Conservation (phyloP, 1,140 invertebrate species). For the Anagrus nilaparvatae region DNA sequence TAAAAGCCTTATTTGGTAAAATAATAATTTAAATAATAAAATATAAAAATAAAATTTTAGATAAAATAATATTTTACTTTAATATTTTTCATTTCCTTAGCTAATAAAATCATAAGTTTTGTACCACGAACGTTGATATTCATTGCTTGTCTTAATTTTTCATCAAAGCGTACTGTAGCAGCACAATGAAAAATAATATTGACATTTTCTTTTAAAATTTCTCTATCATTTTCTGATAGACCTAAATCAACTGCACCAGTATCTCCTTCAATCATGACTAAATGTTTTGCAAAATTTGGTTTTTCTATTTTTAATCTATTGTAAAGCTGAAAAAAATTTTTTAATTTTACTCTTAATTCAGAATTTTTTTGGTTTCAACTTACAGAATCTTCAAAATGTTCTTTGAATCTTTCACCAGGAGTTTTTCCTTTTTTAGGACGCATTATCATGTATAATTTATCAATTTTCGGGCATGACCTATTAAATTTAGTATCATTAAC, state of each 20-base stretch:
- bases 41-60: neutral
- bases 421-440: conserved; percentile 59
- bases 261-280: conserved; percentile 53
- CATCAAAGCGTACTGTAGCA: conserved; percentile 83
- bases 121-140: conserved; percentile 53
- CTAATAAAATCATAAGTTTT: conserved; percentile 47
- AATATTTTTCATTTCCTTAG: conserved; percentile 53
- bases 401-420: conserved; percentile 44
- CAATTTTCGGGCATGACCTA: conserved; percentile 58
- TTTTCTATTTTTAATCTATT: conserved; percentile 36
- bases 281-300: conserved; percentile 40
- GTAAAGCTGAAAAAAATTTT: conserved; percentile 43
- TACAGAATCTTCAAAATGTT: conserved; percentile 46
- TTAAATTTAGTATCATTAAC: too few species aligned
- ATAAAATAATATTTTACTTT: conserved; percentile 39
- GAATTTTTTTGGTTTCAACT: conserved; percentile 22
- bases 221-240: conserved; percentile 41
- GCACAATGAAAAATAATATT: conserved; percentile 78
- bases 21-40: conserved; percentile 1
- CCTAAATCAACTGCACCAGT: conserved; percentile 46
- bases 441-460: conserved; percentile 56
- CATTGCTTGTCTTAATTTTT: conserved; percentile 54
- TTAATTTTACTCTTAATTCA: neutral
- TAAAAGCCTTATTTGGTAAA: conserved; percentile 30
- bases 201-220: conserved; percentile 38